These are phyloP conservation scores for Nomada fucata DNA, from an alignment of 2,888 invertebrate genomes.

Conservation along the genomic window DNA sequence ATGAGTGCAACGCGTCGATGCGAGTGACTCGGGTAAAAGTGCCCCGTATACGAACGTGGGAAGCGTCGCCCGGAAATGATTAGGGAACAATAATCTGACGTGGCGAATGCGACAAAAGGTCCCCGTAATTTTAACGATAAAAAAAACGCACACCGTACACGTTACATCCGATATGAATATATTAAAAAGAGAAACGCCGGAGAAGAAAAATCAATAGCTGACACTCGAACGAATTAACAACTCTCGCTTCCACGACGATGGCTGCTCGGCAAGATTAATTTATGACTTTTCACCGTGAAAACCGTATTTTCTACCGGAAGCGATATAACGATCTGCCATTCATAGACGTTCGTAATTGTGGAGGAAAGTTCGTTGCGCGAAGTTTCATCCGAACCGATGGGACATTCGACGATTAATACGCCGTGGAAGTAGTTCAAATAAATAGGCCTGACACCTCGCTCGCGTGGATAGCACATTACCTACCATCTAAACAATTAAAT, in stretches of 20 bases:
- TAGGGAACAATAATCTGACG: conserved; percentile 43
- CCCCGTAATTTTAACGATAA: conserved; percentile 6
- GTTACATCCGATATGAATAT: too few relatives aligned
- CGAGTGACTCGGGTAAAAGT: conserved; percentile 43
- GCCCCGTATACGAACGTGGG: conserved; percentile 52
- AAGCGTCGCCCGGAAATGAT: conserved; percentile 58
- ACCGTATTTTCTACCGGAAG: neutral
- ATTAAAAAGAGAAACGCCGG: neutral
- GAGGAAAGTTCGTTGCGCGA: neutral
- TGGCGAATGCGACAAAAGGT: conserved; percentile 40
- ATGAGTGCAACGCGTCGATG: conserved; percentile 32
- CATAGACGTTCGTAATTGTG: neutral
- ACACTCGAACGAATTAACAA: neutral
- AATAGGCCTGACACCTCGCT: too few relatives aligned
- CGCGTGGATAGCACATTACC: too few relatives aligned
- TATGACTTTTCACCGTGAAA: neutral
- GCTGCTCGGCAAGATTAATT: neutral
- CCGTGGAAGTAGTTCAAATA: too few relatives aligned
- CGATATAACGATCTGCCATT: neutral
- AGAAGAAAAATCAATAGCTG: neutral
- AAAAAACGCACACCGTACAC: neutral
- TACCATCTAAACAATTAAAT: neutral
- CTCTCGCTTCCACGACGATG: neutral
- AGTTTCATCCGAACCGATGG: too few relatives aligned
- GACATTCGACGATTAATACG: too few relatives aligned